These are phyloP conservation scores for Bombus soroeensis DNA, from an alignment of 1,140 invertebrate genomes.

Conservation along the genomic window DNA sequence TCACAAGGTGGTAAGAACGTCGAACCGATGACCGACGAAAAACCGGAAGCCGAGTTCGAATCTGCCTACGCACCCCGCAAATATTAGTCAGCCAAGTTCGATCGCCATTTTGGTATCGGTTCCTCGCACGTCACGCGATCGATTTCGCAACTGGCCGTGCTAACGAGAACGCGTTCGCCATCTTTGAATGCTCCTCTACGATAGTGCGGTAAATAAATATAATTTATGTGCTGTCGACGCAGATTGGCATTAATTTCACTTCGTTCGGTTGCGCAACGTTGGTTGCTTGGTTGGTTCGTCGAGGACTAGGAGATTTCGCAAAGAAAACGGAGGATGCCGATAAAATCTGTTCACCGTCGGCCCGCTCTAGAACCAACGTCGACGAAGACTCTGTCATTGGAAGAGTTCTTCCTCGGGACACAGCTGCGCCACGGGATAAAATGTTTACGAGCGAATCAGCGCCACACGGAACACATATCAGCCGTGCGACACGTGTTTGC, in stretches of 20 bases:
- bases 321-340: not conserved
- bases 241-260: slow-evolving; percentile 10
- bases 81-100: not conserved
- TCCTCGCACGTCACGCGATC: not conserved
- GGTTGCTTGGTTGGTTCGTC: not conserved
- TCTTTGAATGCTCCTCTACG: not conserved
- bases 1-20: not conserved
- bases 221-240: not conserved
- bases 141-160: not conserved
- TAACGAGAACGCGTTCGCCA: not conserved
- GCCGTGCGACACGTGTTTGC: slow-evolving; percentile 35
- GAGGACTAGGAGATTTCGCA: slow-evolving; percentile 16
- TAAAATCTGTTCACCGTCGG: slow-evolving; percentile 29
- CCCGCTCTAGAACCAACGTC: not conserved
- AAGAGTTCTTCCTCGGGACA: not conserved
- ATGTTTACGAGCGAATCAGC: slow-evolving; percentile 49
- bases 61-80: not conserved
- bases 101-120: not conserved
- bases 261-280: slow-evolving; percentile 13
- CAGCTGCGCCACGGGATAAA: slow-evolving; percentile 46
- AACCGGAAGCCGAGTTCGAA: not conserved
- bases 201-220: not conserved
- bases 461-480: not conserved
- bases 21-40: not conserved
- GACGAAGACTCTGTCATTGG: slow-evolving; percentile 20